Conservation (phyloP, 1,140 invertebrate genomes). For the Vanessa atalanta region DNA sequence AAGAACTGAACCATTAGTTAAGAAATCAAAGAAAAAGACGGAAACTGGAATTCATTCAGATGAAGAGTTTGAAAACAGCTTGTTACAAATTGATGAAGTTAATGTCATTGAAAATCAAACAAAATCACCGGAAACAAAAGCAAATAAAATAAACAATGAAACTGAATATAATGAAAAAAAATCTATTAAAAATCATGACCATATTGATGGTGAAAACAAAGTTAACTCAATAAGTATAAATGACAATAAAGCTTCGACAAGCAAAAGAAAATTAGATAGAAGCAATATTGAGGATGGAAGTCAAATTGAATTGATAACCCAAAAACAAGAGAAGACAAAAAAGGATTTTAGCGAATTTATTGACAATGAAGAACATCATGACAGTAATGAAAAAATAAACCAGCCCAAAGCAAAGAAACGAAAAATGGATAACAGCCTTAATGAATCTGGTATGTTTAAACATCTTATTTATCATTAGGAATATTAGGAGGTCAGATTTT, state of each 20-base stretch:
- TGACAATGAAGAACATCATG: slow-evolving; percentile 48
- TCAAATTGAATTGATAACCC: slow-evolving; percentile 36
- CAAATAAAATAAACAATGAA: slow-evolving; percentile 18
- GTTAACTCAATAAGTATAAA: background rate
- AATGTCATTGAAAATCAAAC: slow-evolving; percentile 44
- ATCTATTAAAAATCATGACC: slow-evolving; percentile 13
- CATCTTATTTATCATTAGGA: background rate
- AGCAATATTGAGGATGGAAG: slow-evolving; percentile 21
- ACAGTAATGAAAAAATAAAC: slow-evolving; percentile 48
- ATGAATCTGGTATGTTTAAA: slow-evolving; percentile 61
- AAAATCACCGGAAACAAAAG: slow-evolving; percentile 23
- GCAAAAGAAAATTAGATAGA: slow-evolving; percentile 19
- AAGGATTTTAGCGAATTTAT: slow-evolving; percentile 68
- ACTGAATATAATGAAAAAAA: slow-evolving; percentile 27
- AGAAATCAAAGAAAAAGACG: slow-evolving; percentile 68
- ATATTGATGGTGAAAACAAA: slow-evolving; percentile 2
- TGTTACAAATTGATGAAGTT: slow-evolving; percentile 82
- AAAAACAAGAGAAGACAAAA: slow-evolving; percentile 39
- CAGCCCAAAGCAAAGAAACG: slow-evolving; percentile 47
- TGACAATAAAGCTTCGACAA: background rate
- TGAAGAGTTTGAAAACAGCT: slow-evolving; percentile 85
- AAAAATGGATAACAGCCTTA: slow-evolving; percentile 61
- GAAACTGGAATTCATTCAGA: slow-evolving; percentile 83
- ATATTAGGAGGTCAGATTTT: background rate
- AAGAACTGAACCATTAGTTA: slow-evolving; percentile 69